Evolutionary conservation across 2,888 invertebrate species (phyloP), one percentile per base, ranked within the genome.

Genomic region (Lasioglossum malachurum): DNA sequence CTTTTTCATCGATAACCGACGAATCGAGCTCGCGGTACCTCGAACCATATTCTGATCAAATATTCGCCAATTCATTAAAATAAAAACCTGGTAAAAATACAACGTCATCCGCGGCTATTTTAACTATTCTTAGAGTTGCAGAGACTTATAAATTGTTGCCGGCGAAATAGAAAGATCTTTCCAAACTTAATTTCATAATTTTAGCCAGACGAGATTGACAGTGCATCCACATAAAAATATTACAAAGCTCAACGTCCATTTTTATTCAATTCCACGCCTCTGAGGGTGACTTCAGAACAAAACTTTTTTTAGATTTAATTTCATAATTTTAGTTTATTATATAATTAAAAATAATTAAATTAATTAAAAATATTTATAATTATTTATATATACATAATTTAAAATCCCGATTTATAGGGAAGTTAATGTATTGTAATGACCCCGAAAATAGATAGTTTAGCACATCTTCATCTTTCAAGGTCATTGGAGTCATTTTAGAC

Each of bases 1-100:
- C 35, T 80, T 73, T 69, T 69, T 46, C n/a, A 76, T 76, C 76
- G 67, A 85, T 76, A 72, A 72, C 44, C 16, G 44, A 23, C 16
- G 44, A 60, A 78, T 71, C 23, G 35, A 14, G 72, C 7, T 19
- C 44, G 16, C 35, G 23, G 4, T 19, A 19, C 19, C 38, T 8
- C 23, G 8, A 23, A 8, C 38, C 3, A 23, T 16, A 10, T n/a
- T n/a, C 41, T 35, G 3, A 35, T 78, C 41, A 49, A 75, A 31
- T 35, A 41, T 75, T 79, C n/a, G 31, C 16, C 27, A 46, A 19
- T 73, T 69, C 23, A 23, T 64, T 19, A 41, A 75, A 57, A 75
- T 75, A 71, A 16, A n/a, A n/a, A n/a, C n/a, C n/a, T n/a, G n/a
- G n/a, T n/a, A n/a, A n/a, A 75, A 71, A 44, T 74, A 41, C n/a